These are phyloP conservation scores for Paraplagusia blochii DNA, from an alignment of 2,113 vertebrate species.

Conservation along the genomic window DNA sequence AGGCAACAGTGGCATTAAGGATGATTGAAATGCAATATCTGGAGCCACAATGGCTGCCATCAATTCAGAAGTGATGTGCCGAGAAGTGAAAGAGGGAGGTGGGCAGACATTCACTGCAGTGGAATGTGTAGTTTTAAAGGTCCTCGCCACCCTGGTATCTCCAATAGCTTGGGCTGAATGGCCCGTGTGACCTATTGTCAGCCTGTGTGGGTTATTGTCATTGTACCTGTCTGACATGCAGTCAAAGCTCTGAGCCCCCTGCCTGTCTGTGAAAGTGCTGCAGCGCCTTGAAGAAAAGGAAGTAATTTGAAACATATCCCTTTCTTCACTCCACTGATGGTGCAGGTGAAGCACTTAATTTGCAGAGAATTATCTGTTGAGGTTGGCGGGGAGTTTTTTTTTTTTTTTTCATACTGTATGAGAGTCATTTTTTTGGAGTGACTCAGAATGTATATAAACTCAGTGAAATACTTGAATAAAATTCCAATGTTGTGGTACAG, in stretches of 20 bases:
- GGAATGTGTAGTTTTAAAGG: conserved; percentile 55
- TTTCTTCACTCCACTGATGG: conserved; percentile 31
- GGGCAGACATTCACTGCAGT: conserved; percentile 43
- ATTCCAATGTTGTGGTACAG: conserved; percentile 27
- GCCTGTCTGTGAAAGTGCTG: conserved; percentile 34
- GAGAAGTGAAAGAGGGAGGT: conserved; percentile 46
- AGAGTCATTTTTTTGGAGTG: conserved; percentile 23
- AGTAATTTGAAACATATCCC: conserved; percentile 37
- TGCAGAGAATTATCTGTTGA: conserved; percentile 28
- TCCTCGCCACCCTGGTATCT: conserved; percentile 44
- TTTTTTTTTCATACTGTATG: neutral
- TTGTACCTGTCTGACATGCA: conserved; percentile 65
- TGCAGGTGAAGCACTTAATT: conserved; percentile 29
- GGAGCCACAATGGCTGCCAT: conserved; percentile 69
- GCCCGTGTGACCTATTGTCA: conserved; percentile 65
- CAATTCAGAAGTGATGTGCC: conserved; percentile 58
- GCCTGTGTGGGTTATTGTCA: conserved; percentile 52
- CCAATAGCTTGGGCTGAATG: conserved; percentile 62
- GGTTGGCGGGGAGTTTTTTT: neutral
- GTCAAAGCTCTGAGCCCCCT: conserved; percentile 46
- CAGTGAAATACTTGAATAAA: conserved; percentile 13
- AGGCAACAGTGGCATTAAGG: conserved; percentile 68
- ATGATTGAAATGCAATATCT: conserved; percentile 76
- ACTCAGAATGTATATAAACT: conserved; percentile 16
- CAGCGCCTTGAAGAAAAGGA: conserved; percentile 19